These are phyloP conservation scores for Casuarius casuarius DNA, from an alignment of 2,113 vertebrate species.

Conservation along the genomic window DNA sequence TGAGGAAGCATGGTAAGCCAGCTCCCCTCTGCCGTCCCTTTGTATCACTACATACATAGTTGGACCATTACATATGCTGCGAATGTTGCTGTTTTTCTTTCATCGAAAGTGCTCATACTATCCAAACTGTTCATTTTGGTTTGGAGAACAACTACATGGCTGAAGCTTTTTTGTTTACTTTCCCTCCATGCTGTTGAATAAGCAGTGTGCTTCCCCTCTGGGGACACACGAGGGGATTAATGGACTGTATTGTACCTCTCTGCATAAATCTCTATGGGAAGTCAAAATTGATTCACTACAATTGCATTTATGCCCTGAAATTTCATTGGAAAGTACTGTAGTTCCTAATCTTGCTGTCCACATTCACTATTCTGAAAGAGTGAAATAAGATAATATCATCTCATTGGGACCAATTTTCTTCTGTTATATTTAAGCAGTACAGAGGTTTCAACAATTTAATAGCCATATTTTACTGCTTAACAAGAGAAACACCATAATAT, in stretches of 20 bases:
- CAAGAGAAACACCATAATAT: conserved; percentile 57
- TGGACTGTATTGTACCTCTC: not conserved
- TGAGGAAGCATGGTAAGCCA: not conserved
- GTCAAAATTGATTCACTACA: conserved; percentile 45
- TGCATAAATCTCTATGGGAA: conserved; percentile 39
- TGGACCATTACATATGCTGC: not conserved
- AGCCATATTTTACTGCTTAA: conserved; percentile 58
- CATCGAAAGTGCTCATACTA: not conserved
- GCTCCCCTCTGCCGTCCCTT: not conserved
- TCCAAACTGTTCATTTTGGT: not conserved
- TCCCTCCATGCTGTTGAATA: not conserved
- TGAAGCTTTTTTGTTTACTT: not conserved
- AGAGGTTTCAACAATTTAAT: conserved; percentile 64
- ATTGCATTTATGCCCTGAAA: conserved; percentile 7
- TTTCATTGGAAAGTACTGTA: conserved; percentile 29
- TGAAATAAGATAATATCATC: conserved; percentile 49
- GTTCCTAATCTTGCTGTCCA: conserved; percentile 31
- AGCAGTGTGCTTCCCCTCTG: not conserved
- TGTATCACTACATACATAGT: fast-evolving
- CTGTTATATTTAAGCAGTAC: conserved; percentile 59
- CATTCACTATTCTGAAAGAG: not conserved
- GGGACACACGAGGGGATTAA: not conserved
- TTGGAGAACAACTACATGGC: not conserved
- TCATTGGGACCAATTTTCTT: conserved; percentile 60
- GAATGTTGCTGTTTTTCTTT: not conserved